Conservation (phyloP, 2,888 invertebrate species). For the Pogonocherus hispidulus region DNA sequence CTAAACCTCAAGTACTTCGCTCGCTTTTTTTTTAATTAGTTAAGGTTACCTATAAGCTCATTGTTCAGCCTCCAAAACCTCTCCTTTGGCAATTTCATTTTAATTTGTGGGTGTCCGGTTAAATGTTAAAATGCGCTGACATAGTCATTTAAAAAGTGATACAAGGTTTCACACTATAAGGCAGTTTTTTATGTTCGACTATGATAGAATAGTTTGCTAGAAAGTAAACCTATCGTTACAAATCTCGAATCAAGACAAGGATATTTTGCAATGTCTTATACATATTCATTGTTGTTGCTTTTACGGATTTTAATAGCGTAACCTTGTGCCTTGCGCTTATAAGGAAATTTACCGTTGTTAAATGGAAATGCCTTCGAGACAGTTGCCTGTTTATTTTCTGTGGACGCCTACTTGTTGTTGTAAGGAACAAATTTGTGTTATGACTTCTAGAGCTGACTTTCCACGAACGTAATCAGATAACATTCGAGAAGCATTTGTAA, state of each 20-base stretch:
- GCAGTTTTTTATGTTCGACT: constrained; percentile 11
- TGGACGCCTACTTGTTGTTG: background rate
- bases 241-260: constrained; percentile 31
- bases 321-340: constrained; percentile 27
- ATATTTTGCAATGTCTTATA: constrained; percentile 37
- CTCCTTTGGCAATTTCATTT: background rate
- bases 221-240: constrained; percentile 33
- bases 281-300: constrained; percentile 23
- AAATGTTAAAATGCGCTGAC: constrained; percentile 11
- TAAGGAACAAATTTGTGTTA: too few species aligned
- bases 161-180: constrained; percentile 21
- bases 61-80: constrained; percentile 18
- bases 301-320: constrained; percentile 19
- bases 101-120: constrained; percentile 18
- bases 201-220: constrained; percentile 22
- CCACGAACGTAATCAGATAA: too few species aligned
- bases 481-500: too few species aligned
- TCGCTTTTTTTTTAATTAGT: background rate
- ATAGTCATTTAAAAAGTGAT: constrained; percentile 18
- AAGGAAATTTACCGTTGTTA: constrained; percentile 28
- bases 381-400: background rate
- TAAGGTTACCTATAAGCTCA: background rate
- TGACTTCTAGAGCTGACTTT: too few species aligned
- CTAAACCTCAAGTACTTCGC: background rate
- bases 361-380: background rate